Evolutionary conservation across 2,797 vertebrate species (phyloP), one percentile per base, ranked within the genome.

Genomic region (Sphenopsis melanotis): DNA sequence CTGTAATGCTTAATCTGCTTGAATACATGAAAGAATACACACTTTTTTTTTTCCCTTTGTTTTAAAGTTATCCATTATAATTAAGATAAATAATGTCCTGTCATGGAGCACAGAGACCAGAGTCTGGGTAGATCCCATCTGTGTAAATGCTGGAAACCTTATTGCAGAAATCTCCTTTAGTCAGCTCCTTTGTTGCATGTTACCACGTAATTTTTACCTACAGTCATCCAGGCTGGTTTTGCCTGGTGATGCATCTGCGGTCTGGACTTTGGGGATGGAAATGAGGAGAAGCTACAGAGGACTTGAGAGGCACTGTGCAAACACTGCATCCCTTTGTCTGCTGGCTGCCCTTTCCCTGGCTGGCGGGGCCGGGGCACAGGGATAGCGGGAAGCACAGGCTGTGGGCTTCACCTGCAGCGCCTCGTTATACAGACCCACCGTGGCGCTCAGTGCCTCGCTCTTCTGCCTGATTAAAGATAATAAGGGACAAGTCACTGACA

Each of bases 401-500:
- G 3, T 12, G 76, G 83, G 82, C 83, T 79, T 68, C 95, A 95
- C 93, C 93, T 80, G 92, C 93, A 66, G 92, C 3, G 72, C 86
- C 90, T 79, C 8, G 71, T 79, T 82, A 84, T 3, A 42, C 80
- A 17, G 92, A 90, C 79, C 86, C 92, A 89, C 86, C 11, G 74
- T 34, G 52, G 88, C 2, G 15, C 32, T 76, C 93, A 50, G 24
- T 5, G 78, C 78, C 74, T 66, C 65, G 12, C 79, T 80, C 70
- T 79, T 79, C 94, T 90, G 92, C 92, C 12, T 90, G 94, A 95
- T 95, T 89, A 92, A 84, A 94, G 93, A 96, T 92, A 95, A 84
- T 39, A 83, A 87, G 83, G 75, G 81, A 74, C 93, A 83, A 95
- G 86, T 53, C 90, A 42, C 78, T 64, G 83, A 39, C 64, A 70